These are phyloP conservation scores for Drosophila falleni DNA, from an alignment of 2,888 invertebrate species.

Conservation along the genomic window DNA sequence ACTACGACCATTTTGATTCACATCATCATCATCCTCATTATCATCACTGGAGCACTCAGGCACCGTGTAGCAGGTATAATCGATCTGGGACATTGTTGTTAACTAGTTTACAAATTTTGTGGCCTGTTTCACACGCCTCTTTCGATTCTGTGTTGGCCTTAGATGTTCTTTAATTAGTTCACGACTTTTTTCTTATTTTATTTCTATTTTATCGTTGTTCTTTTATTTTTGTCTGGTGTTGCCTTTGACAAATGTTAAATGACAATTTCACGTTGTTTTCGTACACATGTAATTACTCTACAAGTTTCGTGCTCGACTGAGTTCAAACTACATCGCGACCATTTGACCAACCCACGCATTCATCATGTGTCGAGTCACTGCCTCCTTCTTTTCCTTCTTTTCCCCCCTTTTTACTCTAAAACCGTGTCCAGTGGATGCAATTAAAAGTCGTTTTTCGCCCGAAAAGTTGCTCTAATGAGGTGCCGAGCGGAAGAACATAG, in stretches of 20 bases:
- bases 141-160: conserved; percentile 27
- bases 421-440: conserved; percentile 69
- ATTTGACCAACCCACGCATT: conserved; percentile 55
- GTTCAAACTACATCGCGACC: conserved; percentile 19
- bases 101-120: conserved; percentile 18
- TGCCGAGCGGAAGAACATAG: conserved; percentile 69
- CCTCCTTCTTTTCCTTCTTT: not conserved
- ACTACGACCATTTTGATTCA: conserved; percentile 19
- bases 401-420: conserved; percentile 4
- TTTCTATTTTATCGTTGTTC: conserved; percentile 22
- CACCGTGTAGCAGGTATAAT: conserved; percentile 84
- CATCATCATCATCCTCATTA: conserved; percentile 22
- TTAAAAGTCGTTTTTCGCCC: conserved; percentile 72
- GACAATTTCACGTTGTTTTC: conserved; percentile 59
- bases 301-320: conserved; percentile 56
- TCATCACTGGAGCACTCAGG: conserved; percentile 81
- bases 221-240: conserved; percentile 15
- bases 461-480: conserved; percentile 69
- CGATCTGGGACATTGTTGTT: conserved; percentile 76
- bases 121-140: conserved; percentile 26
- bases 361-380: conserved; percentile 52
- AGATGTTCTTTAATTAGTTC: conserved; percentile 67
- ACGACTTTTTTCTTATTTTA: conserved; percentile 32
- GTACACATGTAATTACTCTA: conserved; percentile 56
- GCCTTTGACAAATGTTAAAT: conserved; percentile 64